Base-by-base conservation (phyloP, 2,113 vertebrate species). In the Fukomys damarensis region DNA sequence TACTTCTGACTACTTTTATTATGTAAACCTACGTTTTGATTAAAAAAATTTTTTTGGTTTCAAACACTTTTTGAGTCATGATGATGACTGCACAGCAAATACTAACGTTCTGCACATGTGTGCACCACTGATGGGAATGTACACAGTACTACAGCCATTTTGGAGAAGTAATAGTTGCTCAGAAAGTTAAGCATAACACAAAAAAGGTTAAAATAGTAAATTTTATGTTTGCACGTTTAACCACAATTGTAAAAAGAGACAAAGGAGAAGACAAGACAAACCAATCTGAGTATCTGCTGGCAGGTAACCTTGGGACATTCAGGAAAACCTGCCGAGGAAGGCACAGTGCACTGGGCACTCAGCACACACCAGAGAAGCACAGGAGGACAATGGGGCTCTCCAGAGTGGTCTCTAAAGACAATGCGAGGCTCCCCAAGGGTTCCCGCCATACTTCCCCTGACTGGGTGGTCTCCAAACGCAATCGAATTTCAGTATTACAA, bases 11-110 rank as follows among this genome's bases (percentile, higher is more conserved):
- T 35, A 38, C 41, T 66, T 79, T 77, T 49, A 72, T 7, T 92
- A 49, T 87, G 54, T n/a, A 38, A 95, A 70, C 16, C 52, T 96
- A 68, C 79, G 77, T 89, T 79, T 38, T 76, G 5, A 87, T 58
- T 70, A 93, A 72, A 89, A 61, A 46, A 22, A 41, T 26, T 11
- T 17, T 68, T 38, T 63, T 63, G 32, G 5, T 38, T 94, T 86
- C 32, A 76, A 94, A 86, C 30, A 0, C 38, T 86, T 68, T 66
- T 20, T 76, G 17, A 77, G 30, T n/a, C n/a, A n/a, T n/a, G 14
- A 22, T 58, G n/a, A 46, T 20, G 26, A 54, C 14, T 72, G 32
- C 1, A 70, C 20, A 61, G 79, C 80, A 63, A 84, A 93, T 35
- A 0, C 38, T 56, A 58, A 41, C 72, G 32, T 35, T 26, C 54